Conservation (phyloP, 1,140 invertebrate genomes). For the Centruroides sculpturatus region DNA sequence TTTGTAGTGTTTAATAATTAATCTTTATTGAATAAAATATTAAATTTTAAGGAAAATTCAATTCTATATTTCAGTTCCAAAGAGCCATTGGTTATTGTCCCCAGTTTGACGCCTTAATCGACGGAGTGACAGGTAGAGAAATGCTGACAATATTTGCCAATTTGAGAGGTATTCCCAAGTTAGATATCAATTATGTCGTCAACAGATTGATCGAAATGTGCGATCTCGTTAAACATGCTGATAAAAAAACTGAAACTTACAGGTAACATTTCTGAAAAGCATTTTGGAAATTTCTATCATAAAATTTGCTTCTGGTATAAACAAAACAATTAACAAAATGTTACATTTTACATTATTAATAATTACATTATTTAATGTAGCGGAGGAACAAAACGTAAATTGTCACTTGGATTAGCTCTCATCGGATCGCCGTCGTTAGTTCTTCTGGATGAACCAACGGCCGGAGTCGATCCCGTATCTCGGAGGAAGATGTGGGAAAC, state of each 20-base stretch:
- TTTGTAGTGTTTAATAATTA: no score
- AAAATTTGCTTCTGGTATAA: no score
- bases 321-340: no score
- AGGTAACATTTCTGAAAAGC: constrained; percentile 7
- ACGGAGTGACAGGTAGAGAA: constrained; percentile 62
- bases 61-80: constrained; percentile 11
- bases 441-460: constrained; percentile 34
- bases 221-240: constrained; percentile 18
- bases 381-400: constrained; percentile 37
- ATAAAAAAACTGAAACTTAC: constrained; percentile 19
- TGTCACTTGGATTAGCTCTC: constrained; percentile 36
- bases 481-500: constrained; percentile 31
- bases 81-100: constrained; percentile 39
- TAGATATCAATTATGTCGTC: constrained; percentile 22
- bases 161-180: constrained; percentile 42
- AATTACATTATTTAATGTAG: constrained; percentile 42
- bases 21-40: no score
- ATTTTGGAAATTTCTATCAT: no score
- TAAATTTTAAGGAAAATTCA: neutral
- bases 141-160: constrained; percentile 56
- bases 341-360: no score
- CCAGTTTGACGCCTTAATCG: constrained; percentile 58
- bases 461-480: constrained; percentile 35
- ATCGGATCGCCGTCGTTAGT: constrained; percentile 32
- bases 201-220: constrained; percentile 19